Conservation (phyloP, 2,797 vertebrate species). For the Limnodromus scolopaceus region DNA sequence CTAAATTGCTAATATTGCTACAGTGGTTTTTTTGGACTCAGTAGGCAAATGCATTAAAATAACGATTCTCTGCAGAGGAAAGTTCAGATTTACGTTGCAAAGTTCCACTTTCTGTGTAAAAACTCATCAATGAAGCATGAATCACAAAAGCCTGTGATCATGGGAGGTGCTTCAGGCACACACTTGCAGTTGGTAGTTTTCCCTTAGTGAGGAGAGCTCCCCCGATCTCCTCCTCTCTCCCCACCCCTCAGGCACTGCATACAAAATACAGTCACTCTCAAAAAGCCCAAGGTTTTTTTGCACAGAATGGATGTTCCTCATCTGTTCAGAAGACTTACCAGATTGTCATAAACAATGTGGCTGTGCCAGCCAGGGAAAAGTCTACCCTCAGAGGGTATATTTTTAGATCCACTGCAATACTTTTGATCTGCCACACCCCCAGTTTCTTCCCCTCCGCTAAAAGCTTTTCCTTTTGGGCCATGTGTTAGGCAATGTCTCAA, state of each 20-base stretch:
- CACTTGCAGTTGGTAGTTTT: background rate
- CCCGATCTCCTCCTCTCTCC: background rate
- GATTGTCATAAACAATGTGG: background rate
- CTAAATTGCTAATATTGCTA: background rate
- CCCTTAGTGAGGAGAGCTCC: background rate
- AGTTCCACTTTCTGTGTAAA: background rate
- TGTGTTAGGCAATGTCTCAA: background rate
- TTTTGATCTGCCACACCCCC: background rate
- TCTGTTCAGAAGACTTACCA: background rate
- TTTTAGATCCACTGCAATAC: background rate
- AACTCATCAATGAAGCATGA: background rate
- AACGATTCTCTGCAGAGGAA: background rate
- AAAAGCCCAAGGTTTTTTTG: background rate
- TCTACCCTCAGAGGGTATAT: background rate
- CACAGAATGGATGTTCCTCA: background rate
- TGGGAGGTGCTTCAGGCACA: background rate
- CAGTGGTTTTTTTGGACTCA: background rate
- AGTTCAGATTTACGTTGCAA: background rate
- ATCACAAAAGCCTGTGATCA: background rate
- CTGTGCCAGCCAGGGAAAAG: background rate
- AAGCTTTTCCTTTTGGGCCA: background rate
- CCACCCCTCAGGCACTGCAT: background rate
- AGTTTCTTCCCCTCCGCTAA: background rate
- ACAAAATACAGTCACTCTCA: background rate
- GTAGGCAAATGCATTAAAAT: background rate